Evolutionary conservation across 2,797 vertebrate species (phyloP).

Genomic region (Emydoidea blandingii): DNA sequence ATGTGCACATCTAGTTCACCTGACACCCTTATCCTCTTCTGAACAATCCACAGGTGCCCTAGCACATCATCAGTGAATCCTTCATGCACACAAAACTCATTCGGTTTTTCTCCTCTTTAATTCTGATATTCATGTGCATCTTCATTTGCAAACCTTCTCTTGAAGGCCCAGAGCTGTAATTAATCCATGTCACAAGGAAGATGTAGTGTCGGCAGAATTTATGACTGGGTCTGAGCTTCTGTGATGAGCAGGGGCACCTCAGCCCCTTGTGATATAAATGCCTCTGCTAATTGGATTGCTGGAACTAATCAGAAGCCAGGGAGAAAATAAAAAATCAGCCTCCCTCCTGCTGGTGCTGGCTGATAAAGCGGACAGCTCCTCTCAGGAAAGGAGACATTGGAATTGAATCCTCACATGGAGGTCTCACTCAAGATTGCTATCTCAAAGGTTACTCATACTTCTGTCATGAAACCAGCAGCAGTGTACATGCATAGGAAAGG

Average conservation of each 20-base stretch:
- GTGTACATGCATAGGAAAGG: rapidly evolving
- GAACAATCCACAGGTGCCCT: not conserved
- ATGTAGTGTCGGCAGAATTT: slow-evolving; percentile 75
- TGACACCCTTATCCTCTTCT: not conserved
- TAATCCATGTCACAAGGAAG: slow-evolving; percentile 76
- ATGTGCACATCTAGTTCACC: not conserved
- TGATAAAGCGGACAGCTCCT: slow-evolving; percentile 73
- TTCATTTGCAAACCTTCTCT: slow-evolving; percentile 48
- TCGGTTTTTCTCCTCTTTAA: slow-evolving; percentile 46
- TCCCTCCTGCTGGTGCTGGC: slow-evolving; percentile 49
- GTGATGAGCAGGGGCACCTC: slow-evolving; percentile 75
- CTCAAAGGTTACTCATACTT: not conserved
- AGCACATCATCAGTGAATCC: not conserved
- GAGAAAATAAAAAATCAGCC: slow-evolving; percentile 63
- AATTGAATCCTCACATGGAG: not conserved
- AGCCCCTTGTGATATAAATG: slow-evolving; percentile 79
- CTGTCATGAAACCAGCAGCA: not conserved
- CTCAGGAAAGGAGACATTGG: not conserved
- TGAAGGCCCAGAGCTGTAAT: slow-evolving; percentile 73
- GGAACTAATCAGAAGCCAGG: slow-evolving; percentile 79
- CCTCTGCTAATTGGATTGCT: slow-evolving; percentile 82
- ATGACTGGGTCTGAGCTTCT: slow-evolving; percentile 73
- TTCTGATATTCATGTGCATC: slow-evolving; percentile 41
- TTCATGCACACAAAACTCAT: not conserved
- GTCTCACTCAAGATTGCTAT: slow-evolving; percentile 28